Evolutionary conservation across 1,140 invertebrate species (phyloP).

Genomic region (Pachypeltis micranthus): DNA sequence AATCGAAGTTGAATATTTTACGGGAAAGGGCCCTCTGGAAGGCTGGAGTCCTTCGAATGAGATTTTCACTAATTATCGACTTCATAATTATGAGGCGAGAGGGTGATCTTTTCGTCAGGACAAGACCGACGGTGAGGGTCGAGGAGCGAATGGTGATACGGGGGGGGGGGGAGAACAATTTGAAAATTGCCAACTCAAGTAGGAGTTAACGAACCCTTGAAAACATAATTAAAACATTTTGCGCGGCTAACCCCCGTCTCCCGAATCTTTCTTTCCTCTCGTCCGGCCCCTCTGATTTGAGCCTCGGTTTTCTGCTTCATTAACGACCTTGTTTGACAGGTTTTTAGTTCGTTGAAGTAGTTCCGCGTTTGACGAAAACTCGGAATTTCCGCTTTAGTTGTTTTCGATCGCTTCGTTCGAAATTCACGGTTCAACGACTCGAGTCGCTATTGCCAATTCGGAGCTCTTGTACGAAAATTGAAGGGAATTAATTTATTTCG

Average conservation of each 20-base stretch:
- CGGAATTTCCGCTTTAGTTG: too few relatives aligned
- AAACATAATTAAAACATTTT: constrained; percentile 10
- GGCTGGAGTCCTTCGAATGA: neutral
- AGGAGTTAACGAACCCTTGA: constrained; percentile 8
- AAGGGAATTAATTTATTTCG: too few relatives aligned
- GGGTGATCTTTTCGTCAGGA: constrained; percentile 1
- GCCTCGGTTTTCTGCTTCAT: constrained; percentile 2
- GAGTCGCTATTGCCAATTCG: too few relatives aligned
- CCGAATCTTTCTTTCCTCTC: neutral
- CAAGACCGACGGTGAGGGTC: neutral
- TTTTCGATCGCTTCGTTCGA: too few relatives aligned
- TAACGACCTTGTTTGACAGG: neutral
- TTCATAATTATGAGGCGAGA: neutral
- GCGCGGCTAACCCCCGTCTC: neutral
- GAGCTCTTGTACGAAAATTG: too few relatives aligned
- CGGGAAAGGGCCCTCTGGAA: neutral
- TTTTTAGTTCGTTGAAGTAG: too few relatives aligned
- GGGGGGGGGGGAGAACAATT: neutral
- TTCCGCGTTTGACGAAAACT: too few relatives aligned
- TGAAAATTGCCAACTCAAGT: constrained; percentile 9
- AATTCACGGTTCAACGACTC: too few relatives aligned
- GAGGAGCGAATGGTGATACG: neutral
- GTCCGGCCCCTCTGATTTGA: neutral
- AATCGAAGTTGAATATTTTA: too few relatives aligned
- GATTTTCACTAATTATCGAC: constrained; percentile 6